Conservation (phyloP, 2,797 vertebrate genomes). For the Pyrrhura leucotis region DNA sequence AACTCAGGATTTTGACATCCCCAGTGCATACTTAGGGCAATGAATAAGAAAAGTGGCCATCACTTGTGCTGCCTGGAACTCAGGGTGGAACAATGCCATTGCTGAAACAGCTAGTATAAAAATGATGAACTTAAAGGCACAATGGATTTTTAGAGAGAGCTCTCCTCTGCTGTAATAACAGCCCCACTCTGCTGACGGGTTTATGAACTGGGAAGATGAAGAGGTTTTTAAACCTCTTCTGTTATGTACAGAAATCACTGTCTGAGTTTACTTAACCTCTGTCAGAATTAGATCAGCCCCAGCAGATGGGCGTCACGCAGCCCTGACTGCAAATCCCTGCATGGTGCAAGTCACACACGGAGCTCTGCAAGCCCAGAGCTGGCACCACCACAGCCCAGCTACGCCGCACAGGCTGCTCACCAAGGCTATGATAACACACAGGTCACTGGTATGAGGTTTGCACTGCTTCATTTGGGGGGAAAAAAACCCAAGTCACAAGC, state of each 20-base stretch:
- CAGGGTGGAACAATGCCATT: neutral
- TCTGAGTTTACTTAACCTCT: neutral
- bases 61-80: neutral
- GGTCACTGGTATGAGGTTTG: rapidly evolving
- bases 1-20: neutral
- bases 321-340: neutral
- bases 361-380: rapidly evolving
- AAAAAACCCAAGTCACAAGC: neutral
- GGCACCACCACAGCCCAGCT: too few species aligned
- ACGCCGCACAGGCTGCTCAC: rapidly evolving
- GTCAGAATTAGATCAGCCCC: neutral
- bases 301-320: neutral
- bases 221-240: neutral
- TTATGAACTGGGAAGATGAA: slow-evolving; percentile 19
- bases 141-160: neutral
- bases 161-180: neutral
- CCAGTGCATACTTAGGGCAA: neutral
- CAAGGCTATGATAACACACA: rapidly evolving
- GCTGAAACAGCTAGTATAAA: neutral
- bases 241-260: neutral
- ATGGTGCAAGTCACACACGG: neutral
- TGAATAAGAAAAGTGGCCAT: slow-evolving; percentile 8
- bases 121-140: slow-evolving; percentile 13
- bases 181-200: neutral
- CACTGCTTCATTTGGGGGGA: rapidly evolving